Percentiles rank a stretch among this genome's conserved stretches.
These are phyloP conservation scores for Acrobasis repandana DNA, from an alignment of 2,888 invertebrate species.

Conservation along the genomic window DNA sequence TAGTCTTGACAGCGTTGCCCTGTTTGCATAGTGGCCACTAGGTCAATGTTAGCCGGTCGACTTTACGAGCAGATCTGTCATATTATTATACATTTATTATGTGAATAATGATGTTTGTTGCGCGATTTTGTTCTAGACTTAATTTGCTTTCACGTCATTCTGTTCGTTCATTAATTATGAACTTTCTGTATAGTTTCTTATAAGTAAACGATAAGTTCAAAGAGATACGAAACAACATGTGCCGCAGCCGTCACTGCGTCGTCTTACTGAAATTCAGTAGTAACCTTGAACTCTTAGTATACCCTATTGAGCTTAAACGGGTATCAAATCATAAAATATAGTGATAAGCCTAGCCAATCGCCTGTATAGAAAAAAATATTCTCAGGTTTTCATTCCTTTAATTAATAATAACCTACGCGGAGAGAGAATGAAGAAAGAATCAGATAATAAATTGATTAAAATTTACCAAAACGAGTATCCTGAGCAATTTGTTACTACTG, in stretches of 20 bases:
- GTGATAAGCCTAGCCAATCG: too few species aligned
- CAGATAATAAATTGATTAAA: too few species aligned
- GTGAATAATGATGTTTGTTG: not conserved
- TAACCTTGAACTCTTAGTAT: too few species aligned
- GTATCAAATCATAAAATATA: too few species aligned
- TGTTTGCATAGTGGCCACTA: conserved; percentile 29
- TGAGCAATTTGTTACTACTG: too few species aligned
- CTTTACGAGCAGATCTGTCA: conserved; percentile 21
- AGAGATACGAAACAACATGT: not conserved
- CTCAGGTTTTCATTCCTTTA: too few species aligned
- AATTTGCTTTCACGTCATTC: conserved; percentile 5
- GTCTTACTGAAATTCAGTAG: too few species aligned
- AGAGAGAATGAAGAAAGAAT: too few species aligned
- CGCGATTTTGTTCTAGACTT: conserved; percentile 1
- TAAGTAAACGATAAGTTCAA: not conserved
- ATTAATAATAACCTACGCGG: too few species aligned
- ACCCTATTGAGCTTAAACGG: too few species aligned
- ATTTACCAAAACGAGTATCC: too few species aligned
- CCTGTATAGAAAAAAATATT: too few species aligned
- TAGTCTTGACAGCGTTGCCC: conserved; percentile 24
- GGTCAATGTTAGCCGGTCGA: conserved; percentile 36
- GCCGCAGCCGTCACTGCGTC: not conserved
- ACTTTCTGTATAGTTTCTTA: not conserved
- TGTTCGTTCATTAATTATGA: not conserved
- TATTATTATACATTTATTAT: conserved; percentile 13